Percentiles rank a stretch among this genome's conserved stretches.
Evolutionary conservation across 2,888 invertebrate genomes (phyloP).

Genomic region (Idaea biselata): DNA sequence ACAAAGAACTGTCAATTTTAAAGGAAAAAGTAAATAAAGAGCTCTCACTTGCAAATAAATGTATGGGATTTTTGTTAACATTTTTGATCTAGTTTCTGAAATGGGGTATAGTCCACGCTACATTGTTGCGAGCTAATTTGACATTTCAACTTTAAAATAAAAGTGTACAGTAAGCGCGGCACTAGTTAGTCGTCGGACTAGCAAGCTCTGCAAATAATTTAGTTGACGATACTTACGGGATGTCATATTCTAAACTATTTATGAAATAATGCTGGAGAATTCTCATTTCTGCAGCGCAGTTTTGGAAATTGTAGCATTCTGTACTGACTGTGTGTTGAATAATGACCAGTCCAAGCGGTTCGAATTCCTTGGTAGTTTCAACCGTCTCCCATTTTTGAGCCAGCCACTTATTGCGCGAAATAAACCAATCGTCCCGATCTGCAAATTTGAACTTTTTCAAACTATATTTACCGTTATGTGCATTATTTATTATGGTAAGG

Average conservation of each 20-base stretch:
- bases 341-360: constrained; percentile 57
- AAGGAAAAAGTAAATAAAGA: too few species aligned
- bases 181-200: too few species aligned
- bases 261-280: constrained; percentile 50
- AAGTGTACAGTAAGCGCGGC: too few species aligned
- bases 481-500: not conserved
- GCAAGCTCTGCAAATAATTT: constrained; percentile 9
- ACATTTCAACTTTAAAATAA: too few species aligned
- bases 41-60: too few species aligned
- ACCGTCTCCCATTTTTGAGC: constrained; percentile 34
- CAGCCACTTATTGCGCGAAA: constrained; percentile 63
- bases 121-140: too few species aligned
- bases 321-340: constrained; percentile 60
- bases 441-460: constrained; percentile 7
- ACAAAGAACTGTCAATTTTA: too few species aligned
- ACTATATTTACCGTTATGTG: not conserved
- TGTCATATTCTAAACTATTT: constrained; percentile 22
- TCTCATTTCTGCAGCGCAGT: constrained; percentile 57
- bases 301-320: constrained; percentile 47
- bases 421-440: constrained; percentile 66
- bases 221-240: constrained; percentile 31
- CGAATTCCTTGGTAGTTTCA: constrained; percentile 29
- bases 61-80: too few species aligned
- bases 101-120: too few species aligned
- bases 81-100: too few species aligned